Base-by-base conservation (phyloP, 2,797 vertebrate species). In the Pangasius mekongensis region DNA sequence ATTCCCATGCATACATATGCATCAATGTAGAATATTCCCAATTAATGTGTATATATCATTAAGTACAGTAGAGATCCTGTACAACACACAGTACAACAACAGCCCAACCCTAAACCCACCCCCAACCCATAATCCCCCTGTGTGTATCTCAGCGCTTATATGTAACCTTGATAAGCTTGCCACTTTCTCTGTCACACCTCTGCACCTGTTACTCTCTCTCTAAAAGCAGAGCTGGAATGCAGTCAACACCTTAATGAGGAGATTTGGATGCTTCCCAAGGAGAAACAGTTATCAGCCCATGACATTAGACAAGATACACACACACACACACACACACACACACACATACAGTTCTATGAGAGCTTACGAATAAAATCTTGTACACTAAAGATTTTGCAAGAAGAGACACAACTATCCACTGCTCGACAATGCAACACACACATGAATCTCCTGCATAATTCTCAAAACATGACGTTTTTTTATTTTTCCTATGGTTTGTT, bases 281-380 rank as follows among this genome's bases (percentile, higher is more conserved):
- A 86, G 84, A 77, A 89, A 77, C 89, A 90, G 86, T 92, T 93
- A 94, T 93, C 89, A 90, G 88, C 71, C 76, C 39, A 90, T 78
- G 80, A 80, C 88, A 89, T 89, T 89, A 67, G 84, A 87, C 47
- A 43, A 84, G 83, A 84, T 88, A 13, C 84, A 64, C 43, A 77
- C 87, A 69, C 80, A 76, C n/a, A 84, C 69, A 83, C 43, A 58
- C 69, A 86, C 58, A 66, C 84, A 89, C 52, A 86, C 83, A 78
- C 60, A 47, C 85, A 83, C 7, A 56, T 66, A 81, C 18, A 89
- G 30, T 80, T 54, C 14, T 54, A 67, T 82, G 27, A 90, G 49
- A 33, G 87, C 43, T 66, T 60, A 56, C 69, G 88, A 90, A 87
- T 87, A 84, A 87, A 88, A 89, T 83, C 77, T 83, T 82, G 78